Evolutionary conservation across 2,888 invertebrate genomes (phyloP).

Genomic region (Ypsolopha scabrella): DNA sequence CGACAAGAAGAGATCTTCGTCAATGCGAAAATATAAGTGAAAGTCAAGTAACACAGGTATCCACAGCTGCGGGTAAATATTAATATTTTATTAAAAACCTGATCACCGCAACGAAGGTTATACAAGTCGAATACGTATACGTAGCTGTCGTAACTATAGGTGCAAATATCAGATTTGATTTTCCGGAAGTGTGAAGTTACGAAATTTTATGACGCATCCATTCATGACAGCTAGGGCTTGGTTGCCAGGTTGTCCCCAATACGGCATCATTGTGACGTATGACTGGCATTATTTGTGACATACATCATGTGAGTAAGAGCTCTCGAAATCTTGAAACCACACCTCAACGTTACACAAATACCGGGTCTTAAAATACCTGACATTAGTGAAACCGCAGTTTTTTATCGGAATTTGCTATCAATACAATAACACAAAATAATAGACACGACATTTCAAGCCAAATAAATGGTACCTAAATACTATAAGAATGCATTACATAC

Average conservation of each 20-base stretch:
- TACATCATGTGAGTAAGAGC: too few relatives aligned
- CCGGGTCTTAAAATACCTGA: too few relatives aligned
- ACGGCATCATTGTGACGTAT: not conserved
- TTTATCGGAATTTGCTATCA: too few relatives aligned
- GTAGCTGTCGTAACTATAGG: not conserved
- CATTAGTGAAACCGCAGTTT: too few relatives aligned
- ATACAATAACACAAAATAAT: too few relatives aligned
- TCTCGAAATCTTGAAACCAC: too few relatives aligned
- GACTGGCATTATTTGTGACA: not conserved
- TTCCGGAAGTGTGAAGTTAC: not conserved
- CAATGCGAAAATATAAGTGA: conserved; percentile 1
- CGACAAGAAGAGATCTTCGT: not conserved
- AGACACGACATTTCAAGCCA: too few relatives aligned
- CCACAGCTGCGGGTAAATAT: not conserved
- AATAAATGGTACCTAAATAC: too few relatives aligned
- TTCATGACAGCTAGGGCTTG: not conserved
- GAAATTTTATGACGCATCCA: not conserved
- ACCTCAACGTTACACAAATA: too few relatives aligned
- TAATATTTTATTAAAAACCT: not conserved
- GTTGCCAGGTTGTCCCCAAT: not conserved
- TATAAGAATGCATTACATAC: too few relatives aligned
- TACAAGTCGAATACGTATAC: not conserved
- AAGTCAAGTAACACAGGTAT: not conserved
- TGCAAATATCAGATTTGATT: not conserved
- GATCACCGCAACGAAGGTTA: not conserved